A percentile compares a stretch with the other conserved stretches of the same genome.
Evolutionary conservation across 2,113 vertebrate species (phyloP).

Genomic region (Isichthys henryi): DNA sequence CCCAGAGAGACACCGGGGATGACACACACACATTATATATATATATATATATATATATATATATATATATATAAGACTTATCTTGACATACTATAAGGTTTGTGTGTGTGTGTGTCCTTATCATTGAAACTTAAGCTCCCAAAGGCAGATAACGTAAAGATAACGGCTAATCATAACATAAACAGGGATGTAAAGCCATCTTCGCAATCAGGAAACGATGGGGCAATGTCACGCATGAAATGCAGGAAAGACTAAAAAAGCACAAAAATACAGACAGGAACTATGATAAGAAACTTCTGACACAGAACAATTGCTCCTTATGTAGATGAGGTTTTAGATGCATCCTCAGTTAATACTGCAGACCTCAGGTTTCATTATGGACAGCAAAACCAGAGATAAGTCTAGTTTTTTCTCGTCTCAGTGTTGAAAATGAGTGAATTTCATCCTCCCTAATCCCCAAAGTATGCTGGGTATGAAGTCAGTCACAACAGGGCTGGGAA

Average conservation of each 20-base stretch:
- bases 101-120: slow-evolving; percentile 24
- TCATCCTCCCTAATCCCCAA: slow-evolving; percentile 65
- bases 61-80: background rate
- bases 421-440: slow-evolving; percentile 52
- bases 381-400: slow-evolving; percentile 47
- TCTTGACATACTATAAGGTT: slow-evolving; percentile 31
- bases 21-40: background rate
- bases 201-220: slow-evolving; percentile 40
- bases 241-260: slow-evolving; percentile 32
- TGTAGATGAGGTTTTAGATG: slow-evolving; percentile 13
- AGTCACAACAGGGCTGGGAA: slow-evolving; percentile 49
- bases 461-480: slow-evolving; percentile 61
- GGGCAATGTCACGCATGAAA: slow-evolving; percentile 37
- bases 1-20: slow-evolving; percentile 25
- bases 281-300: slow-evolving; percentile 25
- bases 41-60: too few species aligned
- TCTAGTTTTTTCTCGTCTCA: slow-evolving; percentile 36
- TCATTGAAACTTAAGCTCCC: slow-evolving; percentile 34
- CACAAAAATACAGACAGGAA: slow-evolving; percentile 22
- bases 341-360: background rate
- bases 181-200: slow-evolving; percentile 29
- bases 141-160: slow-evolving; percentile 34
- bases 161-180: slow-evolving; percentile 33
- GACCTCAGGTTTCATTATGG: slow-evolving; percentile 52
- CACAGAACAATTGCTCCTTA: slow-evolving; percentile 37